Percentiles rank a stretch among this genome's conserved stretches.
These are phyloP conservation scores for Ceratosolen fusciceps DNA, from an alignment of 1,140 invertebrate species.

Conservation along the genomic window DNA sequence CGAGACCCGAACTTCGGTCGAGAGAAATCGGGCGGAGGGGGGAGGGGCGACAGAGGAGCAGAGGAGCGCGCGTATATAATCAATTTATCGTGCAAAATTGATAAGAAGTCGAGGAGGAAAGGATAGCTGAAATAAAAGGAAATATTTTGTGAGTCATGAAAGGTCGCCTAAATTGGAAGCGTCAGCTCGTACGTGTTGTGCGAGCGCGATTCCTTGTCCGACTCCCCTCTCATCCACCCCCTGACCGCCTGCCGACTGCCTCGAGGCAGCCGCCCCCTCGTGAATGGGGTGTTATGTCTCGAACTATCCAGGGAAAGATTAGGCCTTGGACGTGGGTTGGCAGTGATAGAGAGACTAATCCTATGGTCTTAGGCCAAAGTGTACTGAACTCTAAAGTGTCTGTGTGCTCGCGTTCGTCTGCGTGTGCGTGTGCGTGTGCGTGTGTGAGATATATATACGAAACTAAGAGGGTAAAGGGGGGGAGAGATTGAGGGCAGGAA, in stretches of 20 bases:
- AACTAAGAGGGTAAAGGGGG: not conserved
- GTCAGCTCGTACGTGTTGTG: conserved; percentile 45
- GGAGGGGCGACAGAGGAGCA: too few species aligned
- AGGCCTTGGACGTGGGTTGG: conserved; percentile 60
- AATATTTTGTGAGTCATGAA: conserved; percentile 47
- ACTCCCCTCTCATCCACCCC: not conserved
- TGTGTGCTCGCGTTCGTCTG: too few species aligned
- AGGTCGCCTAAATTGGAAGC: conserved; percentile 49
- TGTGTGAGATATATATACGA: not conserved
- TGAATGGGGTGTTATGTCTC: conserved; percentile 46
- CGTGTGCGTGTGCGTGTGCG: too few species aligned
- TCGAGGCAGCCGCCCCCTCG: not conserved
- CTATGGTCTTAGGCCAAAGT: conserved; percentile 56
- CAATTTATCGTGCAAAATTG: conserved; percentile 46
- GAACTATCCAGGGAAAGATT: conserved; percentile 63
- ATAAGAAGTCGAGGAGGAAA: conserved; percentile 23
- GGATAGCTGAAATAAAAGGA: conserved; percentile 31
- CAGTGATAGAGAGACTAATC: conserved; percentile 69
- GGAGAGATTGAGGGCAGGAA: conserved; percentile 52
- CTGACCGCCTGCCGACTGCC: not conserved
- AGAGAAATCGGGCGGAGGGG: conserved; percentile 38
- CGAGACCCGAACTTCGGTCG: not conserved
- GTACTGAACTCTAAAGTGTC: not conserved
- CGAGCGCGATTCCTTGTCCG: conserved; percentile 43
- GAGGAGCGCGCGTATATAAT: conserved; percentile 25